Percentiles rank a stretch among this genome's conserved stretches.
Evolutionary conservation across 2,797 vertebrate species (phyloP).

Genomic region (Crocodylus rhombifer): DNA sequence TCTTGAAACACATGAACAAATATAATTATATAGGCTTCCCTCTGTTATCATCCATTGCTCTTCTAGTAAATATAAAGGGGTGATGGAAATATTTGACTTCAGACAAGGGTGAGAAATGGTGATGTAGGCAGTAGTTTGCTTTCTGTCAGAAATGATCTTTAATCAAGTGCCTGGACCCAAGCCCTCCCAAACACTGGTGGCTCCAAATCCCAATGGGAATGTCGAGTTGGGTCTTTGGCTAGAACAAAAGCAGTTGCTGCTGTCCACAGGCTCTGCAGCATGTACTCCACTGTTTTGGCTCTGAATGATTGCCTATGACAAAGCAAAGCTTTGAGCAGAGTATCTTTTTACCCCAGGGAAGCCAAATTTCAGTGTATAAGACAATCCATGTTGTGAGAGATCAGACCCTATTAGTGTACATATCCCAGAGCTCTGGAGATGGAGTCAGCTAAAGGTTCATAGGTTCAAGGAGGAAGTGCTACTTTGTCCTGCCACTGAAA

Average conservation of each 20-base stretch:
- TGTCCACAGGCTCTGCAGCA: neutral
- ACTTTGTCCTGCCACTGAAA: slow-evolving; percentile 14
- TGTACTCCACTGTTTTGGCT: neutral
- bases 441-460: slow-evolving; percentile 31
- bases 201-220: slow-evolving; percentile 16
- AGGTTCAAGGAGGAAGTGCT: slow-evolving; percentile 60
- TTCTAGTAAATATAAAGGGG: neutral
- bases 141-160: slow-evolving; percentile 23
- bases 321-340: neutral
- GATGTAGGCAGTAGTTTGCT: neutral
- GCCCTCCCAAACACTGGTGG: neutral
- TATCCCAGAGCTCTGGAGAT: neutral
- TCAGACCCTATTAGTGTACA: neutral
- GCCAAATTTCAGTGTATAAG: neutral
- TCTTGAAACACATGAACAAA: slow-evolving; percentile 1
- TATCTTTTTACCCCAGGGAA: neutral
- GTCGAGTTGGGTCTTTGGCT: slow-evolving; percentile 1
- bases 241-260: slow-evolving; percentile 9
- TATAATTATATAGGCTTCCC: neutral
- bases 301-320: neutral
- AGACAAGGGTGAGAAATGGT: slow-evolving; percentile 21
- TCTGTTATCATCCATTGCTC: neutral
- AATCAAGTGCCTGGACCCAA: slow-evolving; percentile 9
- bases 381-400: neutral
- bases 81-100: slow-evolving; percentile 40